Conservation (phyloP, 2,797 vertebrate species). For the Tiaroga cobitis region DNA sequence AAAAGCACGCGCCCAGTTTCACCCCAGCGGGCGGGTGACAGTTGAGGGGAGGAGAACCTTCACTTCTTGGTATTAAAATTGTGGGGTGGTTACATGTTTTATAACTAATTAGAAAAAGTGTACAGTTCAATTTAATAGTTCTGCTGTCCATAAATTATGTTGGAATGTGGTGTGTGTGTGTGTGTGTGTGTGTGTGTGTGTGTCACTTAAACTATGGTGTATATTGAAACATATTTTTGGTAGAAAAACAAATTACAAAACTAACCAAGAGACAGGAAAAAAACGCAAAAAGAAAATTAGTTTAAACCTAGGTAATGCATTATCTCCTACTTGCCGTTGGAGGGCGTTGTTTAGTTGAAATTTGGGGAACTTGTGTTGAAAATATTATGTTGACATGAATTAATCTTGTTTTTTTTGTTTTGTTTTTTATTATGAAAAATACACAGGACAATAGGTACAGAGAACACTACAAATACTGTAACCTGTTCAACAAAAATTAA, state of each 20-base stretch:
- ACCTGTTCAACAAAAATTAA: too few relatives aligned
- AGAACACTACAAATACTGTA: too few relatives aligned
- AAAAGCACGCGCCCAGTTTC: conserved; percentile 27
- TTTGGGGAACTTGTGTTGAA: conserved; percentile 38
- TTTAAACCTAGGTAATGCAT: not conserved
- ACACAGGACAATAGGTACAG: too few relatives aligned
- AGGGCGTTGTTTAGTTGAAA: conserved; percentile 48
- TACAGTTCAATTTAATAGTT: not conserved
- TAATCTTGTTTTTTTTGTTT: too few relatives aligned
- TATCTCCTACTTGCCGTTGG: conserved; percentile 25
- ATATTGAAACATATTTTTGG: not conserved
- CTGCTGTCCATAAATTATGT: not conserved
- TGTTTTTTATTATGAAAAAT: too few relatives aligned
- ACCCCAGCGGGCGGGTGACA: conserved; percentile 10
- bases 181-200: too few relatives aligned
- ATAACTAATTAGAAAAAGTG: not conserved
- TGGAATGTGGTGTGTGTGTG: too few relatives aligned
- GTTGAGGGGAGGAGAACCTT: conserved; percentile 21
- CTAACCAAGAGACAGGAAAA: not conserved
- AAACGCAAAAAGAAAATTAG: not conserved
- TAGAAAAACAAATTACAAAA: not conserved
- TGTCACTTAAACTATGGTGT: not conserved
- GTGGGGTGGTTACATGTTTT: not conserved
- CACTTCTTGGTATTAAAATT: conserved; percentile 7
- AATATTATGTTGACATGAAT: not conserved